Conservation (phyloP, 2,113 vertebrate genomes). For the Hippolais icterina region DNA sequence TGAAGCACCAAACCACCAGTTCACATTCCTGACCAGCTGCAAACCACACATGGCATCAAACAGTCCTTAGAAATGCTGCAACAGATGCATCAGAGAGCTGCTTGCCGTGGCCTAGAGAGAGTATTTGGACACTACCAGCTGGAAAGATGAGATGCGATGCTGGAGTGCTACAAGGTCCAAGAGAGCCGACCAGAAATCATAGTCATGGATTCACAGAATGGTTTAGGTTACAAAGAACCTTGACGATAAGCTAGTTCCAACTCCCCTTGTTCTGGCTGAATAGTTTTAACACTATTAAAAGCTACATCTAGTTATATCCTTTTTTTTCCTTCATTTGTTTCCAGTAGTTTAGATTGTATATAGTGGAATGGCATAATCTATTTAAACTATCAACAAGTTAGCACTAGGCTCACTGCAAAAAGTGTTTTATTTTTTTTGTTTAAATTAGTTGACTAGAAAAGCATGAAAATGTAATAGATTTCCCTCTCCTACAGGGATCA, state of each 20-base stretch:
- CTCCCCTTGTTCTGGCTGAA: not conserved
- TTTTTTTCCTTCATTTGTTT: not conserved
- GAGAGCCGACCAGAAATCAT: not conserved
- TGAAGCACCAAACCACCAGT: rapidly evolving
- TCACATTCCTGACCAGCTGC: not conserved
- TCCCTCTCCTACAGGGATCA: not conserved
- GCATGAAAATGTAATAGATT: not conserved
- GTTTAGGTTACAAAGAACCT: not conserved
- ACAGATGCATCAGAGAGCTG: not conserved
- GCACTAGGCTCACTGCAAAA: not conserved
- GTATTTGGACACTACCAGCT: not conserved
- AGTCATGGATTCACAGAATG: not conserved
- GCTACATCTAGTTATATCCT: not conserved
- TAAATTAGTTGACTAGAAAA: not conserved
- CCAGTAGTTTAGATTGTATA: not conserved
- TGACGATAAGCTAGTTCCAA: not conserved
- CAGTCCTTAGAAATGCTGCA: not conserved
- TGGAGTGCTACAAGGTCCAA: not conserved
- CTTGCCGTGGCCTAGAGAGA: not conserved
- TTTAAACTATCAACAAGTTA: not conserved
- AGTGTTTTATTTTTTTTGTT: not conserved
- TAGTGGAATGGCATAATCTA: not conserved
- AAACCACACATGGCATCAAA: not conserved
- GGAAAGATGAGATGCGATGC: not conserved
- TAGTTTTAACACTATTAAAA: not conserved